Conservation (phyloP, 2,888 invertebrate genomes). For the Drosophila stalkeri region DNA sequence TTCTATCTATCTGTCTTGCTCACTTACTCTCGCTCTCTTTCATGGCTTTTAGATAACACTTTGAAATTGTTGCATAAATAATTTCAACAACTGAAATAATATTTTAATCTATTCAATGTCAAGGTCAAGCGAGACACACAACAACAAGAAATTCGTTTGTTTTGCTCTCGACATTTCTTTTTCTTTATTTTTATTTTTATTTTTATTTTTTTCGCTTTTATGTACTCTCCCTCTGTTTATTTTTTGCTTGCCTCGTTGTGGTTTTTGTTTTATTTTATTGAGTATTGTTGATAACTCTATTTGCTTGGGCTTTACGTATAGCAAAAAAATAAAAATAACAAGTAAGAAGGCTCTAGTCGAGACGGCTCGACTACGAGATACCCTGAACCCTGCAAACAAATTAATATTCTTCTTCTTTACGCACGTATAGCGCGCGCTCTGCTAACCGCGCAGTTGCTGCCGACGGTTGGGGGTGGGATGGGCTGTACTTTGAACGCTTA, state of each 20-base stretch:
- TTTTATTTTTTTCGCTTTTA: constrained; percentile 3
- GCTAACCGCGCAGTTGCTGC: too few species aligned
- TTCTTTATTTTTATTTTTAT: constrained; percentile 24
- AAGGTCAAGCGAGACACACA: constrained; percentile 66
- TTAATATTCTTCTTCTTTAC: too few species aligned
- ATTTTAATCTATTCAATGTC: constrained; percentile 78
- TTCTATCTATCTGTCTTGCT: background rate
- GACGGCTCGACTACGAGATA: too few species aligned
- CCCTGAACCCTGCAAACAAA: too few species aligned
- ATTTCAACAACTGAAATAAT: constrained; percentile 36
- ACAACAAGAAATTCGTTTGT: constrained; percentile 67
- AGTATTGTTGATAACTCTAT: constrained; percentile 78
- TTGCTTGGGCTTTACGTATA: constrained; percentile 53
- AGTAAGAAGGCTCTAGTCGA: too few species aligned
- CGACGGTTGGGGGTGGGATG: too few species aligned
- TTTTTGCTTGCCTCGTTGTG: constrained; percentile 25
- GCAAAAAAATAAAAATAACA: constrained; percentile 8
- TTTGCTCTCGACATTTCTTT: constrained; percentile 47
- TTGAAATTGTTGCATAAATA: constrained; percentile 41
- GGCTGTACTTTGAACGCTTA: too few species aligned
- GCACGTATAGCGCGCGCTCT: too few species aligned
- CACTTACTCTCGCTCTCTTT: background rate
- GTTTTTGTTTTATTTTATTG: constrained; percentile 47
- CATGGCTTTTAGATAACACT: constrained; percentile 27
- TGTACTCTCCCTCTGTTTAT: constrained; percentile 43